These are phyloP conservation scores for Apis cerana DNA, from an alignment of 1,140 invertebrate species.

Conservation along the genomic window DNA sequence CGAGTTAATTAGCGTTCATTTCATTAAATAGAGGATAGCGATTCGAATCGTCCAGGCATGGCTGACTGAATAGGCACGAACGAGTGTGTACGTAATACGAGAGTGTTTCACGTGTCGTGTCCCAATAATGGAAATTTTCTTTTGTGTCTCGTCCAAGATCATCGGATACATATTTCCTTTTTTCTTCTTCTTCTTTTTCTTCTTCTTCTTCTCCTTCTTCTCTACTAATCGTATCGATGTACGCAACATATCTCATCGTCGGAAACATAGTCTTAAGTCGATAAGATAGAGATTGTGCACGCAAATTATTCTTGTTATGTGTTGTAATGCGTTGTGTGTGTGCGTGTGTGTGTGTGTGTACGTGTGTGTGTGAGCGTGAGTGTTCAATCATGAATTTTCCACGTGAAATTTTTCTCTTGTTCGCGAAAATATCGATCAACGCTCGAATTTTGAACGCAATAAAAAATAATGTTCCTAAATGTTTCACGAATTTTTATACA, in stretches of 20 bases:
- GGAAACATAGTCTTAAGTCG: constrained; percentile 11
- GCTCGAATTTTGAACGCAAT: constrained; percentile 32
- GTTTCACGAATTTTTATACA: not conserved
- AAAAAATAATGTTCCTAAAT: constrained; percentile 27
- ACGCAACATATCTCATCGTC: constrained; percentile 4
- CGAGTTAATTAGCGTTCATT: not conserved
- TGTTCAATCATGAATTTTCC: constrained; percentile 12
- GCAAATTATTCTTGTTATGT: constrained; percentile 11
- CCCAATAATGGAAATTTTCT: not conserved
- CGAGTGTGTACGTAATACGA: not conserved
- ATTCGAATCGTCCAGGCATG: constrained; percentile 31
- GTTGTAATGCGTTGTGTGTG: not conserved
- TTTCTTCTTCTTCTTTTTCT: not conserved
- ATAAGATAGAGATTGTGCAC: constrained; percentile 45
- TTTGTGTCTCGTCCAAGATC: not conserved
- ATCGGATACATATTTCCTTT: not conserved
- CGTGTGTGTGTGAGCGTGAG: not conserved
- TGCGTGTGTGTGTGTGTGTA: not conserved
- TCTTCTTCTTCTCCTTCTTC: not conserved
- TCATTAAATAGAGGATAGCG: not conserved
- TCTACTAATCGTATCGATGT: not conserved
- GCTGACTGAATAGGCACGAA: constrained; percentile 45
- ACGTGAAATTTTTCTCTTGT: not conserved
- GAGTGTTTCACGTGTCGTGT: constrained; percentile 34
- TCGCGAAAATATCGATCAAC: constrained; percentile 1